A percentile compares a stretch with the other conserved stretches of the same genome.
Conservation (phyloP, 2,888 invertebrate genomes). For the Dynastes hyllus region DNA sequence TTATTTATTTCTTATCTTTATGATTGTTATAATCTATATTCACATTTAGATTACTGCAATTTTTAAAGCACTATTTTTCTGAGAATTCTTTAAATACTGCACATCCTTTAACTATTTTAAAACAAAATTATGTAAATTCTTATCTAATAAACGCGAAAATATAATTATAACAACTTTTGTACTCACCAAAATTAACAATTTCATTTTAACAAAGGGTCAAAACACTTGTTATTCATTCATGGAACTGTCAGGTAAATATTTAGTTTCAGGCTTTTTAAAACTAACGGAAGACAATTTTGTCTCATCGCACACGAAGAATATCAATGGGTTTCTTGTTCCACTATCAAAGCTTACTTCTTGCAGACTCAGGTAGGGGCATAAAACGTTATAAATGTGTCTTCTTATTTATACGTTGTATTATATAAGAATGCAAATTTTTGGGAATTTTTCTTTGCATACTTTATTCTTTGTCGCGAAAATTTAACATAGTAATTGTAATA, state of each 20-base stretch:
- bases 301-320: constrained; percentile 55
- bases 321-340: constrained; percentile 54
- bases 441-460: constrained; percentile 18
- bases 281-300: constrained; percentile 65
- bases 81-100: background rate
- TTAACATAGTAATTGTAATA: background rate
- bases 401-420: constrained; percentile 32
- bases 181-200: constrained; percentile 64
- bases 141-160: background rate
- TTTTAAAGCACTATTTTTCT: constrained; percentile 2
- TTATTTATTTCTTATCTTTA: too few relatives aligned
- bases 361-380: constrained; percentile 60
- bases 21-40: too few relatives aligned
- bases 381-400: constrained; percentile 44
- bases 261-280: constrained; percentile 67
- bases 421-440: constrained; percentile 42
- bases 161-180: background rate
- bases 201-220: constrained; percentile 61
- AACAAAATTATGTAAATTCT: background rate
- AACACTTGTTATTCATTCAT: constrained; percentile 63
- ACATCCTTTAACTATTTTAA: background rate
- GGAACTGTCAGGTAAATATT: constrained; percentile 64
- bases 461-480: background rate
- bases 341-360: constrained; percentile 63
- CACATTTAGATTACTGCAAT: too few relatives aligned